These are phyloP conservation scores for Anthrax anthrax DNA, from an alignment of 2,888 invertebrate genomes.

Conservation along the genomic window DNA sequence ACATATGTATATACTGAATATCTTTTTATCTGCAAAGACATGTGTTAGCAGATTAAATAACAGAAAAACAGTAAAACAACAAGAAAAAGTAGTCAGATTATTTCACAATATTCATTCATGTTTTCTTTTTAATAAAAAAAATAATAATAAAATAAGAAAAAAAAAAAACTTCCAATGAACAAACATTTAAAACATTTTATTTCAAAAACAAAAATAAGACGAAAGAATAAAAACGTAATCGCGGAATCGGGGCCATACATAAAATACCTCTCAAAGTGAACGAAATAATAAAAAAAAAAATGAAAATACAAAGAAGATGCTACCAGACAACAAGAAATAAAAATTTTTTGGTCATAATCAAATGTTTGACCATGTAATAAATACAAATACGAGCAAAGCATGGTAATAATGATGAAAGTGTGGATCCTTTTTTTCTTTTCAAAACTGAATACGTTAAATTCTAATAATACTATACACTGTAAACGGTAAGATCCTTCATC, in stretches of 20 bases:
- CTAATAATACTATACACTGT: no score
- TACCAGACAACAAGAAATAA: constrained; percentile 1
- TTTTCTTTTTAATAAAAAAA: not conserved
- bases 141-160: no score
- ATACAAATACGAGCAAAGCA: not conserved
- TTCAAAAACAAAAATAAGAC: no score
- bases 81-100: constrained; percentile 6
- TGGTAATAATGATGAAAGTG: constrained; percentile 1
- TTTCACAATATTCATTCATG: constrained; percentile 7
- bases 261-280: no score
- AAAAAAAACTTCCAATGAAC: no score
- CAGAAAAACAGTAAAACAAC: no score
- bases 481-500: no score
- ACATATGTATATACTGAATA: not conserved
- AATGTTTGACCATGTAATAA: not conserved
- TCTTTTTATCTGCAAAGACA: constrained; percentile 10
- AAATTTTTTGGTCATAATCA: not conserved
- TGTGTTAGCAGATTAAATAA: constrained; percentile 11
- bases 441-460: no score
- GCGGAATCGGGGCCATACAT: constrained; percentile 1
- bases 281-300: not conserved
- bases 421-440: no score
- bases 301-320: not conserved
- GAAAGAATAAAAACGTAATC: constrained; percentile 4
- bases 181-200: no score